Conservation (phyloP, 1,140 invertebrate species). For the Penaeus chinensis region DNA sequence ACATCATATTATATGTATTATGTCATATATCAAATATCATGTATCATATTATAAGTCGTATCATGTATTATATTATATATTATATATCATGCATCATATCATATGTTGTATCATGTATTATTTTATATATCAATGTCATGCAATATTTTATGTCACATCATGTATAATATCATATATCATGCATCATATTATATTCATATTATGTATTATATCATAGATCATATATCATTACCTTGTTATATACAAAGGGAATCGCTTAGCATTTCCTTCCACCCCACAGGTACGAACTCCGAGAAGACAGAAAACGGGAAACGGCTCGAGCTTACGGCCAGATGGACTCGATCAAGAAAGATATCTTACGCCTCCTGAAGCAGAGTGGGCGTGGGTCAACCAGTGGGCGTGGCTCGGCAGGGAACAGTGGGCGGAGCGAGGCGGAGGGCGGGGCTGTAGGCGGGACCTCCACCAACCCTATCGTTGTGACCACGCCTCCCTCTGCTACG, state of each 20-base stretch:
- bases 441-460: constrained; percentile 20
- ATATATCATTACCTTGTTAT: too few species aligned
- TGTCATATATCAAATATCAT: too few species aligned
- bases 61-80: too few species aligned
- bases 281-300: constrained; percentile 73
- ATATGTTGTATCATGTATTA: too few species aligned
- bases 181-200: too few species aligned
- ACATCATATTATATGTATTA: too few species aligned
- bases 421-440: neutral
- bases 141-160: too few species aligned
- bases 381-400: neutral
- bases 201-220: too few species aligned
- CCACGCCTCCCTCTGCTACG: constrained; percentile 12
- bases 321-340: constrained; percentile 70
- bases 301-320: constrained; percentile 70
- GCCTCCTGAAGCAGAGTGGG: constrained; percentile 51
- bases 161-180: too few species aligned
- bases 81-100: too few species aligned
- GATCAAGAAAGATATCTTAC: constrained; percentile 71
- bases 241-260: neutral
- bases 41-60: too few species aligned
- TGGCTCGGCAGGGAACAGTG: constrained; percentile 5
- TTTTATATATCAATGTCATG: too few species aligned
- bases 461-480: constrained; percentile 33
- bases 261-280: constrained; percentile 64